Evolutionary conservation across 2,113 vertebrate species (phyloP).

Genomic region (Kryptolebias marmoratus): DNA sequence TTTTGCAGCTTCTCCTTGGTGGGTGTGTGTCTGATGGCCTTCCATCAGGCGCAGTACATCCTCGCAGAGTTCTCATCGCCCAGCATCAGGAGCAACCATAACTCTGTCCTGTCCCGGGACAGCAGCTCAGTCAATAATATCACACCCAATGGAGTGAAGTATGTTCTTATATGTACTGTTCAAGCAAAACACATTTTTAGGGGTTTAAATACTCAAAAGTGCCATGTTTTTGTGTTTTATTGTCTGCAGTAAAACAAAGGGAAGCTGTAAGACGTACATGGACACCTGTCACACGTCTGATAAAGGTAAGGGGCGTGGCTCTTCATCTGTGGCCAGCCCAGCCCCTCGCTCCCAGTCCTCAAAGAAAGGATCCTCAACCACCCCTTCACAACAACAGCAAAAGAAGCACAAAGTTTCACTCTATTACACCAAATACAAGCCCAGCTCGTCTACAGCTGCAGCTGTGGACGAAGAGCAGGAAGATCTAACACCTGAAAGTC

Average conservation of each 20-base stretch:
- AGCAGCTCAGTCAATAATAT: conserved; percentile 80
- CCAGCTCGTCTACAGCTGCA: conserved; percentile 62
- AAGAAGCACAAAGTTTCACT: conserved; percentile 95
- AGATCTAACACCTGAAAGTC: conserved; percentile 53
- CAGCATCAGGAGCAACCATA: conserved; percentile 85
- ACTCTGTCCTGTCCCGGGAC: conserved; percentile 80
- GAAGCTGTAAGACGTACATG: conserved; percentile 91
- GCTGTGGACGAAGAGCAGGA: conserved; percentile 72
- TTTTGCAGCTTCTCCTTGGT: conserved; percentile 89
- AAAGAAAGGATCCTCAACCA: conserved; percentile 84
- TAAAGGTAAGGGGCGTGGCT: conserved; percentile 94
- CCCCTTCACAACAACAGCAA: conserved; percentile 85
- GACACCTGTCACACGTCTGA: conserved; percentile 89
- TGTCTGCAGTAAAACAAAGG: conserved; percentile 81
- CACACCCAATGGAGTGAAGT: conserved; percentile 88
- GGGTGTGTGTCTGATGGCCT: conserved; percentile 93
- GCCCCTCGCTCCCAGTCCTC: conserved; percentile 84
- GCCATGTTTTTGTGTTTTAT: conserved; percentile 12
- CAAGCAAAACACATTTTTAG: background rate
- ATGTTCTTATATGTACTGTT: conserved; percentile 38
- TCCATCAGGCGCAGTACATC: conserved; percentile 96
- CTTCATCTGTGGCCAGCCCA: conserved; percentile 83
- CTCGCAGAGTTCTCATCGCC: conserved; percentile 90
- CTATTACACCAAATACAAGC: conserved; percentile 90
- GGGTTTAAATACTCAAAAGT: conserved; percentile 1